Base-by-base conservation (phyloP, 2,797 vertebrate species). In the Halcyon smyrnensis region DNA sequence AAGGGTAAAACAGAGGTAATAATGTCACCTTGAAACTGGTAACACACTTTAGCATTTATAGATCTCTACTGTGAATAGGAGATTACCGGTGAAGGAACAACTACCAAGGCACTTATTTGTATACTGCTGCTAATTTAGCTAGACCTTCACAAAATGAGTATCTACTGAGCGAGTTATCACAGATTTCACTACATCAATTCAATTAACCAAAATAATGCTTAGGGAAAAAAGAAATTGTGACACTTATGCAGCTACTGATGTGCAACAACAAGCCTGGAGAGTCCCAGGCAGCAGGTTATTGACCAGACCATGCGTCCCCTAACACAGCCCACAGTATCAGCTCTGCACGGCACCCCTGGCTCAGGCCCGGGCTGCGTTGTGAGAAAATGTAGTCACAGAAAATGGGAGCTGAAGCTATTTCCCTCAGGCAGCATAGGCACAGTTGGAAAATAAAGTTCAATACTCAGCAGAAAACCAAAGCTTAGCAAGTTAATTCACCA, bases 401-500 rank as follows among this genome's bases (percentile, higher is more conserved):
- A 74, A 83, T 1, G 12, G 53, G 75, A 94, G 51, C 53, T 60
- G 23, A 45, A 95, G 50, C 53, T 46, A 64, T 60, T 94, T 45
- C 71, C 82, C 79, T 91, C 48, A 64, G 68, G 84, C 48, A 60
- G 20, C 41, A 27, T 45, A 64, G 11, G 28, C 34, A 70, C 60
- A 70, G 69, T 92, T 95, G n/a, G 53, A 70, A 93, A 89, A 64
- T 1, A 83, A 8, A 7, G 56, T 86, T 89, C 91, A 83, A 96
- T 87, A 94, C 57, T 80, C 78, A 80, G 60, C 23, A 83, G 45
- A 87, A 91, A 81, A 87, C 48, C 79, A 95, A 87, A 89, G 69
- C 71, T 51, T 64, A 83, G 65, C 68, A 71, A 94, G 96, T 94
- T 94, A 92, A 95, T 92, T 88, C 74, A 69, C 67, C 53, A 91